These are phyloP conservation scores for Macropis europaea DNA, from an alignment of 2,888 invertebrate species.

Conservation along the genomic window DNA sequence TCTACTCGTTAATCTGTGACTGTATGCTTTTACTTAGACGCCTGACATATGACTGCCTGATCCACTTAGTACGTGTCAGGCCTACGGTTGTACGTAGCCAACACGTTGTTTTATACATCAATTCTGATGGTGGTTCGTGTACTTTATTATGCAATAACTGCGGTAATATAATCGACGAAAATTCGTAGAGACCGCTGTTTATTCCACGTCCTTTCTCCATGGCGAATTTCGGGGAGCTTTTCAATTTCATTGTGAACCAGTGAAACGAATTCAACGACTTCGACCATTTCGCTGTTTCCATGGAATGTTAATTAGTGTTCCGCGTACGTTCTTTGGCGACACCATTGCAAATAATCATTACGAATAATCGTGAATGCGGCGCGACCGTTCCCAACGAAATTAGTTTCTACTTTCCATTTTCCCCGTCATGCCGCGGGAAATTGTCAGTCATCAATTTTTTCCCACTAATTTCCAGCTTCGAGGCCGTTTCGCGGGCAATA, in stretches of 20 bases:
- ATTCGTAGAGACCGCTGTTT: too few relatives aligned
- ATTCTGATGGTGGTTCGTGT: too few relatives aligned
- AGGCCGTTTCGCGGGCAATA: background rate
- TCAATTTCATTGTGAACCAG: conserved; percentile 6
- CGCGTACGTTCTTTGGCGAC: background rate
- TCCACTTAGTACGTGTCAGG: too few relatives aligned
- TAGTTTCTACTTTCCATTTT: conserved; percentile 7
- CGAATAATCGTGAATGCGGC: background rate
- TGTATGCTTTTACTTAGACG: too few relatives aligned
- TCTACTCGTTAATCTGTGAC: too few relatives aligned
- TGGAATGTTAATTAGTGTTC: conserved; percentile 19
- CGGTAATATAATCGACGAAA: too few relatives aligned
- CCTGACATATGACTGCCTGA: too few relatives aligned
- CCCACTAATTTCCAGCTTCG: conserved; percentile 6
- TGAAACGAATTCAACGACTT: background rate
- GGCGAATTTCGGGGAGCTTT: too few relatives aligned
- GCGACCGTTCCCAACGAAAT: background rate
- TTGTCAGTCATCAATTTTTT: conserved; percentile 10
- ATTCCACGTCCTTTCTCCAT: too few relatives aligned
- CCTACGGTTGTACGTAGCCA: too few relatives aligned
- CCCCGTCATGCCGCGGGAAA: background rate
- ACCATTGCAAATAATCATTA: background rate
- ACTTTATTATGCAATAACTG: too few relatives aligned
- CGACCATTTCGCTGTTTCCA: background rate
- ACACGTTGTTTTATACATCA: too few relatives aligned